Evolutionary conservation across 2,888 invertebrate species (phyloP).

Genomic region (Meloe dianella): DNA sequence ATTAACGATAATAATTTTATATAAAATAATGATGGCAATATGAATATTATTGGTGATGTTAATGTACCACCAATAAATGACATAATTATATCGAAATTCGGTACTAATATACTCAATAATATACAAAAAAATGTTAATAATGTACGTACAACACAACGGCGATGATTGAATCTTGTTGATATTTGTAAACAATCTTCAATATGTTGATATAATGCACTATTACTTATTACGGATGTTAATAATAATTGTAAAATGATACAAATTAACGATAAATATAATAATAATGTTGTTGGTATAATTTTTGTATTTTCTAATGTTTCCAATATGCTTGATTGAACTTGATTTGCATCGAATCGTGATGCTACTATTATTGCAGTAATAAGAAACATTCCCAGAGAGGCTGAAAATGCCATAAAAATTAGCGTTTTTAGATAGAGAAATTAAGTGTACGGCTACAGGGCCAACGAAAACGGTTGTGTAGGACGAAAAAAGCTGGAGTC

Average conservation of each 20-base stretch:
- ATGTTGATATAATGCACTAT: conserved; percentile 82
- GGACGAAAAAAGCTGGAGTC: no score
- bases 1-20: conserved; percentile 68
- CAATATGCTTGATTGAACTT: conserved; percentile 67
- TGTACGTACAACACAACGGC: conserved; percentile 75
- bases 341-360: conserved; percentile 66
- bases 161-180: conserved; percentile 77
- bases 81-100: conserved; percentile 86
- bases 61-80: conserved; percentile 84
- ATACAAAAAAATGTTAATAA: conserved; percentile 73
- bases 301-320: conserved; percentile 61
- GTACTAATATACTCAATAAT: conserved; percentile 80
- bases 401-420: conserved; percentile 47
- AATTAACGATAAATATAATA: conserved; percentile 71
- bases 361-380: conserved; percentile 69
- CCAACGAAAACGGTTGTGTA: no score
- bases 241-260: conserved; percentile 79
- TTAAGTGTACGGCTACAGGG: no score
- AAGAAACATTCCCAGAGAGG: conserved; percentile 69
- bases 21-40: conserved; percentile 84
- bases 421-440: no score
- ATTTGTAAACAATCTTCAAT: conserved; percentile 78
- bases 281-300: conserved; percentile 68
- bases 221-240: conserved; percentile 77
- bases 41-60: conserved; percentile 82